Conservation (phyloP, 2,888 invertebrate genomes). For the Microctonus aethiopoides region DNA sequence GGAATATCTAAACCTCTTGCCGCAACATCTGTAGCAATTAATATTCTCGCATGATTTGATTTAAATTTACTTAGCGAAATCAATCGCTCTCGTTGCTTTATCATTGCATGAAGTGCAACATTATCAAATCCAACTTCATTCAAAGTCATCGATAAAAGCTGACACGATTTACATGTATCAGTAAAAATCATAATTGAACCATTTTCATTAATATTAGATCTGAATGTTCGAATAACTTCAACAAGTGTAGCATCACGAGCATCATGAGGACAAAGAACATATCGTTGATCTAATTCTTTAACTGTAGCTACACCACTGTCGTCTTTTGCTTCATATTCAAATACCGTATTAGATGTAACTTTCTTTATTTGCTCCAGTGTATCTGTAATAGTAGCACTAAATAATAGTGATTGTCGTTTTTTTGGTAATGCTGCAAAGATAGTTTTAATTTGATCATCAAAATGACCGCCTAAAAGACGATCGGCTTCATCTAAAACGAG, state of each 20-base stretch:
- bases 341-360: constrained; percentile 73
- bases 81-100: constrained; percentile 87
- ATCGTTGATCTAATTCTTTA: constrained; percentile 88
- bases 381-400: constrained; percentile 96
- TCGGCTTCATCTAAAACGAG: constrained; percentile 98
- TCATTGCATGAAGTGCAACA: constrained; percentile 92
- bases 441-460: constrained; percentile 83
- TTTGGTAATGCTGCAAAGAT: constrained; percentile 83
- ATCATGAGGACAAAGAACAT: constrained; percentile 90
- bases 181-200: constrained; percentile 95
- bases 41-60: constrained; percentile 85
- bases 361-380: constrained; percentile 77
- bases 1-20: constrained; percentile 97
- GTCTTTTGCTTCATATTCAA: constrained; percentile 70
- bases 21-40: constrained; percentile 97
- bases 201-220: constrained; percentile 74
- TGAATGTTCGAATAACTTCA: constrained; percentile 81
- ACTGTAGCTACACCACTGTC: constrained; percentile 84
- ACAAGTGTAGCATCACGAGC: constrained; percentile 94
- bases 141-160: constrained; percentile 88
- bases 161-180: constrained; percentile 94
- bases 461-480: constrained; percentile 82
- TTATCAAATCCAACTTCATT: constrained; percentile 89
- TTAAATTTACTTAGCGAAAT: constrained; percentile 89
- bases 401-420: constrained; percentile 87